Evolutionary conservation across 2,113 vertebrate species (phyloP), one percentile per base, ranked within the genome.

Genomic region (Rhinoptilus africanus): DNA sequence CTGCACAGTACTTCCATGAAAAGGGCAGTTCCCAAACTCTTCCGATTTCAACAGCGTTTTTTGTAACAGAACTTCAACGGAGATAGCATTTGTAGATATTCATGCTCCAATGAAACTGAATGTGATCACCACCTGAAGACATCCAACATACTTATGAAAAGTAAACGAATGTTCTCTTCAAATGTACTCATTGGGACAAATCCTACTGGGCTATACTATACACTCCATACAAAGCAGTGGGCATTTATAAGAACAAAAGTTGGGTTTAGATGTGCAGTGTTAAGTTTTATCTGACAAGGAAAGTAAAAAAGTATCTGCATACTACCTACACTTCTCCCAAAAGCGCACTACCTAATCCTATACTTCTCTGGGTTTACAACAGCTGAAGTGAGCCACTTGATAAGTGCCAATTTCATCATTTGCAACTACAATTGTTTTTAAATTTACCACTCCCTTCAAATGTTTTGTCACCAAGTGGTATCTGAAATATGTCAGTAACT

Each of bases 1-100:
- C 88, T 85, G 90, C 92, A 94, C 59, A 66, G 83, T 87, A 89
- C 94, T 92, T 94, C 86, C 85, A 97, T 91, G 96, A 89, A 96
- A 96, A 97, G 67, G 84, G 88, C 93, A 92, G 89, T 63, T 94
- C 78, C 57, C 66, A 56, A 88, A 93, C 53, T 71, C 80, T 67
- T 41, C 64, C 21, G 8, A 71, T 86, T 95, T 85, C 78, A 94
- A 60, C 32, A 9, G 32, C 7, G 8, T 20, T 64, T 78, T 91
- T 60, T 64, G 43, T 82, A 66, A 68, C 45, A 77, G 85, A 92
- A 60, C 57, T 89, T 91, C 85, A 92, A 89, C 18, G 43, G 91
- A 92, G 79, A 76, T 2, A 95, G 81, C 89, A 81, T 89, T 45
- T 50, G 17, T 66, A 83, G 88, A 85, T 67, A 80, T 39, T 51